A percentile compares a stretch with the other conserved stretches of the same genome.
These are phyloP conservation scores for Linnaemya vulpina DNA, from an alignment of 2,888 invertebrate species.

Conservation along the genomic window DNA sequence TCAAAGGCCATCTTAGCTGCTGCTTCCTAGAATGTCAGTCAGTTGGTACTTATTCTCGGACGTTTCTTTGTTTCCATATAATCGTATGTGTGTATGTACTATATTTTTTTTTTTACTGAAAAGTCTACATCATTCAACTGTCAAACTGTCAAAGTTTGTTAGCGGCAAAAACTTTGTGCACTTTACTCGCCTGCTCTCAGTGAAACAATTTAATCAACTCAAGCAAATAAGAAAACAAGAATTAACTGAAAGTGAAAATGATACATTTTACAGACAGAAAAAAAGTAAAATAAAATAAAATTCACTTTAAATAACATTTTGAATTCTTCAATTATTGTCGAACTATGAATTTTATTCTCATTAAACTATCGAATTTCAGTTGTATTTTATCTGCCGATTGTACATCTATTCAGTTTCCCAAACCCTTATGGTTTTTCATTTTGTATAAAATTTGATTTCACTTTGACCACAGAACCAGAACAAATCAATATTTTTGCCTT, in stretches of 20 bases:
- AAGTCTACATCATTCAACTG: conserved; percentile 52
- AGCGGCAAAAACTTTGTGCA: conserved; percentile 20
- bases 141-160: conserved; percentile 63
- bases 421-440: conserved; percentile 4
- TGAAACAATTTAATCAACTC: conserved; percentile 33
- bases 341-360: neutral
- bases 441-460: neutral
- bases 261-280: conserved; percentile 20
- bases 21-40: conserved; percentile 41
- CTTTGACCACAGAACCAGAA: conserved; percentile 45
- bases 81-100: neutral
- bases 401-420: neutral
- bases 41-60: neutral
- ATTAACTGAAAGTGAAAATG: conserved; percentile 45
- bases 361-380: conserved; percentile 15
- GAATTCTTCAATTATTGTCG: neutral
- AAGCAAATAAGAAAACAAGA: conserved; percentile 10
- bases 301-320: neutral
- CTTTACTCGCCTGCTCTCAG: neutral
- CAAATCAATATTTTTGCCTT: conserved; percentile 40
- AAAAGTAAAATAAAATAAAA: neutral
- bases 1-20: conserved; percentile 22
- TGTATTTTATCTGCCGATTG: neutral
- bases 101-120: conserved; percentile 24
- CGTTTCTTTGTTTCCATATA: conserved; percentile 4